phyloP scores from a whole-genome alignment of 1,140 invertebrate species.

The Nylanderia fulva region DNA sequence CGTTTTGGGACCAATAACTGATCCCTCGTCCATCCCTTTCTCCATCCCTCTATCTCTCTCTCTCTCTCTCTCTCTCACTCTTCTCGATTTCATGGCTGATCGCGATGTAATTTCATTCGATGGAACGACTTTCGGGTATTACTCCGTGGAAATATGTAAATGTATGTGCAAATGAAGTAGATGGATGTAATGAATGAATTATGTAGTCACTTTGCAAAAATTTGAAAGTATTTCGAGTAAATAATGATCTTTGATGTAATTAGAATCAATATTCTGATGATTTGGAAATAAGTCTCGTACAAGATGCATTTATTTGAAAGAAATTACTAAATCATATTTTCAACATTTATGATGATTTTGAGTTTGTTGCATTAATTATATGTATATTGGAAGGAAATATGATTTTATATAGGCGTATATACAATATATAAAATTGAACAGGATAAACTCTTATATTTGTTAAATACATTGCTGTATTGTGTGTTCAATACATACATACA shows the following conservation, averaged over 20 bases:
- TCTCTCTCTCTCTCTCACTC: not conserved
- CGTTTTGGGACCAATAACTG: slow-evolving; percentile 60
- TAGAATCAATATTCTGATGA: not conserved
- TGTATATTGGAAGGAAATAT: not conserved
- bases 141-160: slow-evolving; percentile 32
- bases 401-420: not conserved
- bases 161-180: slow-evolving; percentile 16
- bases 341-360: too few relatives aligned
- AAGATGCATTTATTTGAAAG: too few relatives aligned
- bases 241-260: not conserved
- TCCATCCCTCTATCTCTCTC: not conserved
- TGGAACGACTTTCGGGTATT: slow-evolving; percentile 14
- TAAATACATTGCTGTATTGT: not conserved
- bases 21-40: not conserved
- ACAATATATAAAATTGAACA: not conserved
- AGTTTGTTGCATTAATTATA: too few relatives aligned
- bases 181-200: slow-evolving; percentile 24
- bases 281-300: too few relatives aligned
- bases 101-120: slow-evolving; percentile 32
- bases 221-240: not conserved
- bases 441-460: not conserved
- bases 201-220: not conserved
- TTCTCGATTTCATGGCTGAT: not conserved
- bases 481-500: too few relatives aligned
- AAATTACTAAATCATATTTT: too few relatives aligned